Evolutionary conservation across 2,113 vertebrate genomes (phyloP).

Genomic region (Machaerirhynchus nigripectus): DNA sequence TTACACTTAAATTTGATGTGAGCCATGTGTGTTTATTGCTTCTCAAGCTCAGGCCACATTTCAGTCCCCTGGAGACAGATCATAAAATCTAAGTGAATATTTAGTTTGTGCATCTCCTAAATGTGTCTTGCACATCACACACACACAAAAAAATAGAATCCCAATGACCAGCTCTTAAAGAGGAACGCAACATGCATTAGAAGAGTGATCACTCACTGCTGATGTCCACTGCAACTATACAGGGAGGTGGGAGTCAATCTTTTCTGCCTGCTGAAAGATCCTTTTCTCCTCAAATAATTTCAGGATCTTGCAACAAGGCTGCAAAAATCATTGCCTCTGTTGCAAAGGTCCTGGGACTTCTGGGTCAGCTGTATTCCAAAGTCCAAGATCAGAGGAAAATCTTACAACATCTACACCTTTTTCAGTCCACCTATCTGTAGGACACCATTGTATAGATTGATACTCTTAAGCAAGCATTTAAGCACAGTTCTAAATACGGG

Average conservation of each 20-base stretch:
- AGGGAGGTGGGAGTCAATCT: background rate
- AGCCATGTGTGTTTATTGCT: background rate
- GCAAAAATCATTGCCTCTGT: background rate
- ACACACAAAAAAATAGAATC: background rate
- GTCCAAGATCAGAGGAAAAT: background rate
- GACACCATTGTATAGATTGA: background rate
- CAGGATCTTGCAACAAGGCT: background rate
- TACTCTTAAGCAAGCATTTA: background rate
- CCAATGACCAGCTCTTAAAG: background rate
- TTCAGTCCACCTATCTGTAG: background rate
- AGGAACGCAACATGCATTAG: background rate
- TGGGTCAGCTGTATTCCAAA: background rate
- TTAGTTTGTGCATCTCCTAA: background rate
- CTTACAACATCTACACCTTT: background rate
- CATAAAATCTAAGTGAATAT: conserved; percentile 4
- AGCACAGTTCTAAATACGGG: background rate
- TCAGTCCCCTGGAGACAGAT: background rate
- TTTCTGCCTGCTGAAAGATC: background rate
- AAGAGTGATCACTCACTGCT: background rate
- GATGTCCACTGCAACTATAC: background rate
- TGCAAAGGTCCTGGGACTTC: background rate
- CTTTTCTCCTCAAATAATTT: background rate
- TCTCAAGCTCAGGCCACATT: background rate
- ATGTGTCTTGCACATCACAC: background rate
- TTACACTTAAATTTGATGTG: conserved; percentile 24